Base-by-base conservation (phyloP, 2,888 invertebrate genomes). In the Phania funesta region DNA sequence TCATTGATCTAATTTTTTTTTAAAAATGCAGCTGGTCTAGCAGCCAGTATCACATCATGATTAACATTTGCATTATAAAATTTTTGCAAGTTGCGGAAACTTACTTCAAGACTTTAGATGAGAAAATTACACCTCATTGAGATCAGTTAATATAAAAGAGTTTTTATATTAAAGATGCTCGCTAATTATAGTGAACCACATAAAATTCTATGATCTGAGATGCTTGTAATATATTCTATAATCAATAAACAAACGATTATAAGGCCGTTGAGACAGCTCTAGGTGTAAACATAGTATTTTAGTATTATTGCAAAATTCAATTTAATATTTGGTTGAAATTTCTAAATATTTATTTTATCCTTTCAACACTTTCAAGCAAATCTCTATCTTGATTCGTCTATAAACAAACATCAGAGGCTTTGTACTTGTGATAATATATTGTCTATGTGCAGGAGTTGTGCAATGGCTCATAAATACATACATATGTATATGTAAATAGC, bases 291-390 rank as follows among this genome's bases (percentile, higher is more conserved):
- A 11, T 1, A 54, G 0, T 60, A 26, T 18, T 46, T 68, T 26
- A 26, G 41, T 32, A 35, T 52, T n/a, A 70, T n/a, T 54, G 62
- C 22, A 29, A 29, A 78, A 60, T 56, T 78, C 38, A 71, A 71
- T 64, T 71, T 22, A 22, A 11, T 22, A 56, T 29, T 13, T 22
- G 18, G 11, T 26, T 16, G 22, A 56, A 48, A 50, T 64, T 50
- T 58, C 48, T 48, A 41, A 71, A 71, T 58, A 22, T 56, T 71
- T 58, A 48, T 26, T 41, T 22, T 22, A 65, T n/a, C 16, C 26
- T 71, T 65, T 78, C 64, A 71, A 65, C 71, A 71, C 56, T 56
- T 32, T 71, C 44, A 29, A 38, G 44, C 26, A 48, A 41, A 32
- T 7, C 0, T 32, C 32, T 22, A 7, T 3, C 62, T 22, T 9